phyloP scores from a whole-genome alignment of 2,888 invertebrate genomes.

The Cephus pulcher region DNA sequence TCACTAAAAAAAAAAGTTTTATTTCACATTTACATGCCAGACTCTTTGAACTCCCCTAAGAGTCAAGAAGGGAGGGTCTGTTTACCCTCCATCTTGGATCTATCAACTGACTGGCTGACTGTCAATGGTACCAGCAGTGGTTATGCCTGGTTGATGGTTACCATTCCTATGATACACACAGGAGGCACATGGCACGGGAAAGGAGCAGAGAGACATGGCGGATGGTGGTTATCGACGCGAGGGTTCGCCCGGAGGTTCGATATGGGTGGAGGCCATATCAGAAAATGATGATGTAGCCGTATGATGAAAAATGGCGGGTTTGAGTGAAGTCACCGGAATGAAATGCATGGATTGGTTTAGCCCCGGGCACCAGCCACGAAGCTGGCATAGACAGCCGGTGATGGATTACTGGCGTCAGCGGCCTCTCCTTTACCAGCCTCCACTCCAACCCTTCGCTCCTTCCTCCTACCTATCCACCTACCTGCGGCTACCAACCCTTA shows the following conservation, averaged over 20 bases:
- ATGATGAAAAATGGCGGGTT: slow-evolving; percentile 61
- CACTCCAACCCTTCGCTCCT: slow-evolving; percentile 4
- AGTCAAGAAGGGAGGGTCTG: background rate
- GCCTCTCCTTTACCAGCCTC: slow-evolving; percentile 30
- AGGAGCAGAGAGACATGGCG: background rate
- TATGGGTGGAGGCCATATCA: slow-evolving; percentile 38
- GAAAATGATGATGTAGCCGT: slow-evolving; percentile 58
- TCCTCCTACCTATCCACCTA: background rate
- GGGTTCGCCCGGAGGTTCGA: slow-evolving; percentile 8
- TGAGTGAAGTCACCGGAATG: slow-evolving; percentile 61
- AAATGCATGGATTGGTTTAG: slow-evolving; percentile 65
- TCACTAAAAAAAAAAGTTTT: background rate
- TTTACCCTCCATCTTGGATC: slow-evolving; percentile 5
- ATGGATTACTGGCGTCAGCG: slow-evolving; percentile 60
- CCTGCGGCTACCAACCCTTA: background rate
- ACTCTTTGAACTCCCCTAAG: slow-evolving; percentile 5
- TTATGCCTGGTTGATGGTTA: background rate
- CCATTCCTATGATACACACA: background rate
- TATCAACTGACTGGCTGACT: background rate
- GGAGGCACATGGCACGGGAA: background rate
- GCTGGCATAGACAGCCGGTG: slow-evolving; percentile 62
- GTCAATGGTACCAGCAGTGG: background rate
- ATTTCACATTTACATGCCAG: slow-evolving; percentile 1
- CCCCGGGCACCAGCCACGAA: slow-evolving; percentile 50
- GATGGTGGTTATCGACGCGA: slow-evolving; percentile 1